Conservation (phyloP, 2,797 vertebrate genomes). For the Melanotaenia nigrans region DNA sequence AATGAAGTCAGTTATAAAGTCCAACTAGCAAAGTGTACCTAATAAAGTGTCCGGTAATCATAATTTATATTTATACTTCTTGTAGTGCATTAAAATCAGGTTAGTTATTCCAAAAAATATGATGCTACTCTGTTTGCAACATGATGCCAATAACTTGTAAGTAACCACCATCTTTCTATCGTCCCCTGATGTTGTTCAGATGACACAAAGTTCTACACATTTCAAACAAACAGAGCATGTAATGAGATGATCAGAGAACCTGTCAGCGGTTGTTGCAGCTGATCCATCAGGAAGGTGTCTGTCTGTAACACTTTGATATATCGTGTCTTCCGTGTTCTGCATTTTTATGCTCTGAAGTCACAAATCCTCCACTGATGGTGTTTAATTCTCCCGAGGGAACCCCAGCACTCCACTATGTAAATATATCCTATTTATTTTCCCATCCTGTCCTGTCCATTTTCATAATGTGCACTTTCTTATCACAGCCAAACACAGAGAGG, state of each 20-base stretch:
- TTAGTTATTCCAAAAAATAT: too few species aligned
- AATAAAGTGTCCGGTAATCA: too few species aligned
- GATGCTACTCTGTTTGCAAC: too few species aligned
- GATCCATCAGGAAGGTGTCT: conserved; percentile 3
- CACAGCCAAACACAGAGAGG: conserved; percentile 14
- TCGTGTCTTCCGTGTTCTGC: conserved; percentile 9
- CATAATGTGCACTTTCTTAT: conserved; percentile 44
- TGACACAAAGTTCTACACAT: background rate
- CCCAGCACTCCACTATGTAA: conserved; percentile 10
- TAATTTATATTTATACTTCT: too few species aligned
- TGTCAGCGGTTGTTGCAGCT: background rate
- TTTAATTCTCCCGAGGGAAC: conserved; percentile 27
- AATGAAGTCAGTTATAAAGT: too few species aligned
- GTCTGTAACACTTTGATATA: conserved; percentile 16
- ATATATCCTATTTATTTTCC: conserved; percentile 37
- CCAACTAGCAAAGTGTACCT: too few species aligned
- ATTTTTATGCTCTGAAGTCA: conserved; percentile 18
- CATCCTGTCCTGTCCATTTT: conserved; percentile 34
- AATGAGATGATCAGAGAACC: conserved; percentile 1
- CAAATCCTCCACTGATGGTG: conserved; percentile 33
- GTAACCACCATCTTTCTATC: too few species aligned
- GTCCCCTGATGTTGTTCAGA: too few species aligned
- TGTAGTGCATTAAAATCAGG: too few species aligned
- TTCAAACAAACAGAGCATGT: background rate
- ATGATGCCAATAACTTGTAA: background rate